These are phyloP conservation scores for Meloidogyne chitwoodi DNA, from an alignment of 1,140 invertebrate genomes.

Conservation along the genomic window DNA sequence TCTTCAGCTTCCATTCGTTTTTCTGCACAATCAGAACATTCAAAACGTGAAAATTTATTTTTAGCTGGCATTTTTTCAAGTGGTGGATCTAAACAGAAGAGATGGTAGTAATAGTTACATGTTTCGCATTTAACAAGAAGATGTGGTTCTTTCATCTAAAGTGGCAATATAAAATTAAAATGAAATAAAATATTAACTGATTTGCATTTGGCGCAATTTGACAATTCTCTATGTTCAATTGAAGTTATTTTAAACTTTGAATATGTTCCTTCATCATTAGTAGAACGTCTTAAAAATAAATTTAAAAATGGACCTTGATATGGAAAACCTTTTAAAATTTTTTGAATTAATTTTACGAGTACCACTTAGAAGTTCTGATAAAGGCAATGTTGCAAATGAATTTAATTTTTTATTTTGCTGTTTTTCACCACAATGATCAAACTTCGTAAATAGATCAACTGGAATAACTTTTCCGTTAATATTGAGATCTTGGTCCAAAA, in stretches of 20 bases:
- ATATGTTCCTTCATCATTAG: not conserved
- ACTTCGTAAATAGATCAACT: too few species aligned
- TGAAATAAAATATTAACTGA: not conserved
- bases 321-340: not conserved
- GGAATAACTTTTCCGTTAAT: not conserved
- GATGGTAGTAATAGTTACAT: conserved; percentile 84
- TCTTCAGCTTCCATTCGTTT: not conserved
- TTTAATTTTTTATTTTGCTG: not conserved
- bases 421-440: not conserved
- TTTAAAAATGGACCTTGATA: too few species aligned
- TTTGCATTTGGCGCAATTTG: not conserved
- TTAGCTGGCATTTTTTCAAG: conserved; percentile 75
- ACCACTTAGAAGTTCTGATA: not conserved
- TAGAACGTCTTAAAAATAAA: not conserved
- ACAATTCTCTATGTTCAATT: conserved; percentile 15
- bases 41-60: conserved; percentile 20
- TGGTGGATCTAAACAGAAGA: conserved; percentile 84
- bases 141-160: conserved; percentile 70
- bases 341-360: not conserved
- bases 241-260: conserved; percentile 2
- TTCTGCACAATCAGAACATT: conserved; percentile 31
- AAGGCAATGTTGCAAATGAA: not conserved
- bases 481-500: too few species aligned
- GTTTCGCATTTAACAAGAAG: conserved; percentile 87
- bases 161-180: not conserved